Base-by-base conservation (phyloP, 2,888 invertebrate species). In the Noctua fimbriata region DNA sequence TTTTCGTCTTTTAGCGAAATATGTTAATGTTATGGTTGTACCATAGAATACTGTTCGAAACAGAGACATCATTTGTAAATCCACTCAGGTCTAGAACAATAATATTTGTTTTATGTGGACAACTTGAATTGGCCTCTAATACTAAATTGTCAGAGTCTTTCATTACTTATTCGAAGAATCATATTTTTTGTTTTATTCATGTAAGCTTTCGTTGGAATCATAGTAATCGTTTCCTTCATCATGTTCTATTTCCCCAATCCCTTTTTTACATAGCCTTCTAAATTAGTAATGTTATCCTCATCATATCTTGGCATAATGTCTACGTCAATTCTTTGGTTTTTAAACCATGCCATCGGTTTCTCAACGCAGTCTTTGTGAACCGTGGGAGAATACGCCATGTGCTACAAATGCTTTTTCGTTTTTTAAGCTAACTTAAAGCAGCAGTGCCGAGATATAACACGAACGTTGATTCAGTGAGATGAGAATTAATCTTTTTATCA, bases 331-430 rank as follows among this genome's bases (percentile, higher is more conserved):
- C 84, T 83, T 84, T 73, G 66, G 81, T 85, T 89, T 89, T 83
- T 77, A 85, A 88, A 87, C 84, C 80, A 78, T 76, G 81, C 77
- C 84, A 77, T 63, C 75, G 69, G 83, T 89, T 91, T 90, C 89
- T 88, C 90, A 92, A 88, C 88, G 87, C 76, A 80, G 73, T 84
- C 88, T 88, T 91, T 92, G 91, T 89, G 67, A 73, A 78, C 76
- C 91, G 92, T 92, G 93, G 90, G 92, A 92, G 87, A 82, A 71
- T 65, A 76, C 79, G 78, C 80, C 89, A 90, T 90, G 80, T 89
- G 88, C 69, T 76, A 79, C 84, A 84, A 87, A 87, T 80, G 78
- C 83, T 79, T 71, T 81, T 85, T 73, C 70, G 44, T 78, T 84
- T 89, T 84, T 87, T 72, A 58, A 72, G 76, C 82, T 73, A 82